Conservation (phyloP, 2,888 invertebrate genomes). For the Melanotus villosus region DNA sequence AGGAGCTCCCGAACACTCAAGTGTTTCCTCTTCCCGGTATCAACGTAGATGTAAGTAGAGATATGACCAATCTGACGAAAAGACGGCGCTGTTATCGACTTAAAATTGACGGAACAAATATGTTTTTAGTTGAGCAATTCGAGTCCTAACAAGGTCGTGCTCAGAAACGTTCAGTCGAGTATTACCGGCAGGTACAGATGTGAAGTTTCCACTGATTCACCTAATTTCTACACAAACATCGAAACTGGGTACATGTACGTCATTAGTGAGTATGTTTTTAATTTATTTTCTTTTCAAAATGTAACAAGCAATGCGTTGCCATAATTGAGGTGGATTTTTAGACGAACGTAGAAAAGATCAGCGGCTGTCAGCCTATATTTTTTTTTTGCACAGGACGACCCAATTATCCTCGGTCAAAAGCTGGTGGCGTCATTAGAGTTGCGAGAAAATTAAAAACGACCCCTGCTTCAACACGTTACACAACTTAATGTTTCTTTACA, state of each 20-base stretch:
- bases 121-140: conserved; percentile 76
- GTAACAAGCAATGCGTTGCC: no score
- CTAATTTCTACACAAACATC: conserved; percentile 79
- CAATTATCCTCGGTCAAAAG: conserved; percentile 2
- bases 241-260: conserved; percentile 80
- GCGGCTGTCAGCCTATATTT: neutral
- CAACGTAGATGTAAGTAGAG: conserved; percentile 81
- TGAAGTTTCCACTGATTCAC: conserved; percentile 82
- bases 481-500: conserved; percentile 15
- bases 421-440: neutral
- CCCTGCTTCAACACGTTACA: neutral
- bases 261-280: conserved; percentile 74
- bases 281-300: neutral
- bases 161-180: conserved; percentile 78
- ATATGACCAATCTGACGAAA: conserved; percentile 9
- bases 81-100: neutral
- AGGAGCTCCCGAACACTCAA: conserved; percentile 82
- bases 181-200: conserved; percentile 83
- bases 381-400: conserved; percentile 1
- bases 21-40: conserved; percentile 79
- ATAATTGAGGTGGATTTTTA: no score
- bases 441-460: conserved; percentile 12
- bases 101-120: neutral
- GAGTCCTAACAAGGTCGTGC: conserved; percentile 76
- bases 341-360: neutral